These are phyloP conservation scores for Bombus ignitus DNA, from an alignment of 1,140 invertebrate genomes.

Conservation along the genomic window DNA sequence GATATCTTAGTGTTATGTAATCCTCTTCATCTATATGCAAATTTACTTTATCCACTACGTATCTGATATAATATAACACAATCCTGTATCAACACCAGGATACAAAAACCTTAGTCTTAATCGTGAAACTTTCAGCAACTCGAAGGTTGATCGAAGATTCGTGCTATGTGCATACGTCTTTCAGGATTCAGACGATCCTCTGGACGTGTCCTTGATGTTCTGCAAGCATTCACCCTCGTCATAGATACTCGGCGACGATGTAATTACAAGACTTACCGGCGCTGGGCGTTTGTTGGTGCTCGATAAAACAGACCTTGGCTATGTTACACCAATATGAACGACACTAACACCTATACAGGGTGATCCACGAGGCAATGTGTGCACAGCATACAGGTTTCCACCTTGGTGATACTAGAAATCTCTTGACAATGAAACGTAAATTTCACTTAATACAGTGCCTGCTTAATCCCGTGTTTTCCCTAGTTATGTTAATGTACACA, in stretches of 20 bases:
- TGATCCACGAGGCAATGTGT: not conserved
- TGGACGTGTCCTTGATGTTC: constrained; percentile 33
- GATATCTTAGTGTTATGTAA: too few relatives aligned
- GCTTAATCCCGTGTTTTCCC: too few relatives aligned
- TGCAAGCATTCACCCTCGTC: constrained; percentile 34
- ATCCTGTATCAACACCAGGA: not conserved
- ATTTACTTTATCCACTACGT: not conserved
- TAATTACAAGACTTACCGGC: constrained; percentile 41
- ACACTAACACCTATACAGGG: not conserved
- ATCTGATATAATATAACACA: not conserved
- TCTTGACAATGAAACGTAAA: not conserved
- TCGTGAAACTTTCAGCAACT: not conserved
- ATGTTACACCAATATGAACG: constrained; percentile 6
- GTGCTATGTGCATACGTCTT: not conserved
- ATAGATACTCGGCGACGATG: constrained; percentile 28
- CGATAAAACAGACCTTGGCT: constrained; percentile 36
- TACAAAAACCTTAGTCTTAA: not conserved
- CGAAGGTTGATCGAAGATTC: not conserved
- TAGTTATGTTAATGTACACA: too few relatives aligned
- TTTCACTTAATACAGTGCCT: not conserved
- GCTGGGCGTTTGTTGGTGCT: constrained; percentile 20
- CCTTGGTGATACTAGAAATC: not conserved
- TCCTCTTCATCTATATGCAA: not conserved
- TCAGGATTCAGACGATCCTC: not conserved
- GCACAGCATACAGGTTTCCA: not conserved